Conservation (phyloP, 2,888 invertebrate genomes). For the Troides oblongomaculatus region DNA sequence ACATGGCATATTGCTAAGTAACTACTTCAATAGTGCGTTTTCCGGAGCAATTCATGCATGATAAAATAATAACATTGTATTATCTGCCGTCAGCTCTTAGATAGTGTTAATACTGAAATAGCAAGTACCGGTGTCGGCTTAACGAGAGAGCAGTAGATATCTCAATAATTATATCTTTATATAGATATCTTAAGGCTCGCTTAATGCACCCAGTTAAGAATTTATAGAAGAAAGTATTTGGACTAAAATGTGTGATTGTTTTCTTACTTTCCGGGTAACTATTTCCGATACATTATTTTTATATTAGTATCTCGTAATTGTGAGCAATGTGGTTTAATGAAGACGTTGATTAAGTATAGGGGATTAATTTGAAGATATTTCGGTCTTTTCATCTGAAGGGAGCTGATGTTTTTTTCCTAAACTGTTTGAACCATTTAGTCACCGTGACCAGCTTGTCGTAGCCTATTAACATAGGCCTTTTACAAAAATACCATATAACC, state of each 20-base stretch:
- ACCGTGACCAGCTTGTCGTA: too few species aligned
- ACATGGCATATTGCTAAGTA: slow-evolving; percentile 41
- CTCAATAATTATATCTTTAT: background rate
- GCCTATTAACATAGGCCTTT: too few species aligned
- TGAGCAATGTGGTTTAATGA: background rate
- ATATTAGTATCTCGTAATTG: background rate
- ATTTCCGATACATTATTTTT: background rate
- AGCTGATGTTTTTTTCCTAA: too few species aligned
- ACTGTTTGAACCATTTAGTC: too few species aligned
- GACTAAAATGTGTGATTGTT: background rate
- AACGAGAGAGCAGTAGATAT: slow-evolving; percentile 10
- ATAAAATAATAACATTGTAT: slow-evolving; percentile 29
- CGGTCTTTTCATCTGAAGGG: too few species aligned
- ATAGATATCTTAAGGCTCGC: background rate
- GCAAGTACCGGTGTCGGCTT: slow-evolving; percentile 18
- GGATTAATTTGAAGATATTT: too few species aligned
- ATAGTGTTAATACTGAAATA: slow-evolving; percentile 21
- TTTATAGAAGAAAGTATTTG: background rate
- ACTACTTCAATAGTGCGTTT: slow-evolving; percentile 26
- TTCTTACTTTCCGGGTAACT: background rate
- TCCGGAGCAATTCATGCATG: slow-evolving; percentile 18
- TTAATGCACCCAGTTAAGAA: background rate
- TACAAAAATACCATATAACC: too few species aligned
- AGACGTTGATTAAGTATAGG: too few species aligned
- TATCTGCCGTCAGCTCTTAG: slow-evolving; percentile 26